A percentile compares a stretch with the other conserved stretches of the same genome.
Evolutionary conservation across 2,888 invertebrate genomes (phyloP).

Genomic region (Ametastegia equiseti): DNA sequence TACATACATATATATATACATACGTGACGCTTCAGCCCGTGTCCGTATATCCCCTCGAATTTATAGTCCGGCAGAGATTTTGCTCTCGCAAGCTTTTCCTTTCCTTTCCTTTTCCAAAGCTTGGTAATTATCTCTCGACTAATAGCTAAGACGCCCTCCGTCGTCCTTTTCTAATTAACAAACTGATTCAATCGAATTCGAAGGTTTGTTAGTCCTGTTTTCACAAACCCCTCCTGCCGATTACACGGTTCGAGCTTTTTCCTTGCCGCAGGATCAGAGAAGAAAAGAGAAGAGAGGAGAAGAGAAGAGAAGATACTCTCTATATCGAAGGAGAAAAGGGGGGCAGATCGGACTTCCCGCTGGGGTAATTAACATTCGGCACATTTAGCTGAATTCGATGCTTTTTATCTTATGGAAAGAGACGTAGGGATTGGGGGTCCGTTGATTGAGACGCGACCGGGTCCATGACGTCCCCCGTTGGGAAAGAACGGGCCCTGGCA

Average conservation of each 20-base stretch:
- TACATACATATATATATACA: neutral
- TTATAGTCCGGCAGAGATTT: neutral
- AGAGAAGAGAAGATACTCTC: too few relatives aligned
- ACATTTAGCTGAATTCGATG: constrained; percentile 61
- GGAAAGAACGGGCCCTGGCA: neutral
- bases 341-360: constrained; percentile 59
- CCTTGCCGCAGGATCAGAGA: neutral
- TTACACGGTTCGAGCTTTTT: constrained; percentile 8
- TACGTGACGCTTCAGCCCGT: neutral
- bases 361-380: constrained; percentile 73
- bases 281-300: neutral
- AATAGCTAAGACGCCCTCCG: too few relatives aligned
- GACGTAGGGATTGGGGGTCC: neutral
- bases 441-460: constrained; percentile 68
- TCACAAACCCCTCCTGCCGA: neutral
- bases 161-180: too few relatives aligned
- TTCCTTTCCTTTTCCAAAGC: too few relatives aligned
- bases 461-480: constrained; percentile 15
- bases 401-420: neutral
- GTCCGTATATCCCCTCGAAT: neutral
- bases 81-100: neutral
- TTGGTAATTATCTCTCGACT: too few relatives aligned
- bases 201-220: neutral
- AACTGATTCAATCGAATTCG: neutral
- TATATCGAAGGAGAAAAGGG: neutral